These are phyloP conservation scores for Anabas testudineus DNA, from an alignment of 2,797 vertebrate genomes.

Conservation along the genomic window DNA sequence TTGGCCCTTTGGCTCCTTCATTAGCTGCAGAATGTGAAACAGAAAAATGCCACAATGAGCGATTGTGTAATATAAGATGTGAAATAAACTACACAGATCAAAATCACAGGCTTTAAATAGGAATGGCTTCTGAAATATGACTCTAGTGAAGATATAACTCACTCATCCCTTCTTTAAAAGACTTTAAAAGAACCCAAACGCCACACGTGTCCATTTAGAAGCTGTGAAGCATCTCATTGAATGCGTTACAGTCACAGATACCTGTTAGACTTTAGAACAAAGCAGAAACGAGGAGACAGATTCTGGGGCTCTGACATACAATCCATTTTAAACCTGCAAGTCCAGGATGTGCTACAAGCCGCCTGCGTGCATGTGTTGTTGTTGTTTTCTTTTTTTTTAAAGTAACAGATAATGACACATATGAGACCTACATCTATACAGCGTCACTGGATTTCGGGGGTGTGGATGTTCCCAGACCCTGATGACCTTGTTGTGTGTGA, in stretches of 20 bases:
- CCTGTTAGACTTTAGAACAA: constrained; percentile 48
- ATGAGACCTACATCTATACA: constrained; percentile 14
- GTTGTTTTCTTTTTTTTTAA: not conserved
- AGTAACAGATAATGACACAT: constrained; percentile 33
- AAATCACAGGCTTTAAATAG: constrained; percentile 53
- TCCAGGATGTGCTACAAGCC: constrained; percentile 67
- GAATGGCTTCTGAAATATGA: constrained; percentile 60
- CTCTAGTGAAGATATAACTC: constrained; percentile 54
- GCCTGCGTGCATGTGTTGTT: constrained; percentile 30
- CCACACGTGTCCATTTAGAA: constrained; percentile 68
- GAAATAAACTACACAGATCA: constrained; percentile 52
- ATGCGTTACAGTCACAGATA: constrained; percentile 76
- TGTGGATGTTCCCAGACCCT: constrained; percentile 52
- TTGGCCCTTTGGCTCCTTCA: constrained; percentile 73
- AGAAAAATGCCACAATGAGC: constrained; percentile 46
- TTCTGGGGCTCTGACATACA: constrained; percentile 56
- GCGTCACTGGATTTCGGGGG: constrained; percentile 16
- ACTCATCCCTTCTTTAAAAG: constrained; percentile 38
- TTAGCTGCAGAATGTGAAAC: constrained; percentile 60
- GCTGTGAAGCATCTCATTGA: constrained; percentile 62
- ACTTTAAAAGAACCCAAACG: constrained; percentile 53
- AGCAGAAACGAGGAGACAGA: constrained; percentile 34
- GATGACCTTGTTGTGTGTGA: constrained; percentile 44
- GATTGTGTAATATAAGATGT: constrained; percentile 42
- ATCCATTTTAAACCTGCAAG: constrained; percentile 64